Conservation (phyloP, 1,140 invertebrate genomes). For the Ips nitidus region DNA sequence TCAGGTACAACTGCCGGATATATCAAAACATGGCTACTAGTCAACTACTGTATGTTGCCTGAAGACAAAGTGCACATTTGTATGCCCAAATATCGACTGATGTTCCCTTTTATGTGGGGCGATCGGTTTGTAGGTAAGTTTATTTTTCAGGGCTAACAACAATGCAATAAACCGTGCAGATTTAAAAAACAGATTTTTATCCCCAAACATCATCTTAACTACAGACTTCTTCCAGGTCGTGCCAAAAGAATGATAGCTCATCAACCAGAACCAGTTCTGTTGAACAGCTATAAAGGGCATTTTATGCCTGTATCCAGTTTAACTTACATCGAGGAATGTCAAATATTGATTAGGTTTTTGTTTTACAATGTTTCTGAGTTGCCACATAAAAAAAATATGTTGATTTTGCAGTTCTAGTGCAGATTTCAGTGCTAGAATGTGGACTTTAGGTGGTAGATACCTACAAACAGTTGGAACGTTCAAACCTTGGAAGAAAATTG, state of each 20-base stretch:
- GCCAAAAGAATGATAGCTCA: constrained; percentile 62
- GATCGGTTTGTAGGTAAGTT: constrained; percentile 55
- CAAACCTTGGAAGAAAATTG: constrained; percentile 58
- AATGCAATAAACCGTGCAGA: background rate
- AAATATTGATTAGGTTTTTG: constrained; percentile 62
- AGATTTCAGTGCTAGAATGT: constrained; percentile 70
- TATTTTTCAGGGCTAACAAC: background rate
- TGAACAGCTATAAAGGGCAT: constrained; percentile 66
- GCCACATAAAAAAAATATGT: background rate
- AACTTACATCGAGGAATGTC: constrained; percentile 60
- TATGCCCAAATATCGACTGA: constrained; percentile 62
- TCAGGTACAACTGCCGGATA: constrained; percentile 65
- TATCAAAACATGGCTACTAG: constrained; percentile 71
- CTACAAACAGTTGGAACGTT: constrained; percentile 68
- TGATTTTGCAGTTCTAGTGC: constrained; percentile 60
- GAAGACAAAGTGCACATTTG: constrained; percentile 49
- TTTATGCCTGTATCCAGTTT: constrained; percentile 61
- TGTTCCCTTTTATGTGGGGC: constrained; percentile 71
- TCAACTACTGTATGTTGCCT: constrained; percentile 55
- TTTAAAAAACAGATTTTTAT: background rate
- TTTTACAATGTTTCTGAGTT: no score
- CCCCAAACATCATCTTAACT: background rate
- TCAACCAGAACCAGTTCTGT: constrained; percentile 64
- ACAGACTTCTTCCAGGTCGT: constrained; percentile 49
- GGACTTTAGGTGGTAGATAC: constrained; percentile 68